These are phyloP conservation scores for Amphiprion percula DNA, from an alignment of 2,113 vertebrate species.

Conservation along the genomic window DNA sequence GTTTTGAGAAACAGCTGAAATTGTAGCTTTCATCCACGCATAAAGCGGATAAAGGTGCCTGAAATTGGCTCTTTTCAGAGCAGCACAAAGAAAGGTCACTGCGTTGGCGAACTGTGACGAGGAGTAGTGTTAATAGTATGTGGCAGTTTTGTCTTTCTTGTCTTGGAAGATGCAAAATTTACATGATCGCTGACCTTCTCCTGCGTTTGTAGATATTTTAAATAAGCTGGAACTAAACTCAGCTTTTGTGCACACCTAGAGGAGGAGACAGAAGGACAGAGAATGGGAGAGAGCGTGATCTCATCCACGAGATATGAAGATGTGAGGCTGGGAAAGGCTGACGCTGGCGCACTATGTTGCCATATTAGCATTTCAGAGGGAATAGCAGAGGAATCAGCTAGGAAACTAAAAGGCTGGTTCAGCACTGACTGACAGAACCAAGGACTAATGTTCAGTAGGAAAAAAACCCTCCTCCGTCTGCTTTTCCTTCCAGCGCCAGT, in stretches of 20 bases:
- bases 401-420: conserved; percentile 79
- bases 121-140: conserved; percentile 29
- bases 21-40: conserved; percentile 58
- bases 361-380: conserved; percentile 82
- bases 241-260: conserved; percentile 17
- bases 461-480: conserved; percentile 21
- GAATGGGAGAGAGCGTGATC: conserved; percentile 28
- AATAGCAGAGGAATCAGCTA: conserved; percentile 71
- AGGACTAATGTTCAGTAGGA: conserved; percentile 68
- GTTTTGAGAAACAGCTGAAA: conserved; percentile 55
- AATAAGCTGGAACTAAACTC: conserved; percentile 33
- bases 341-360: conserved; percentile 64
- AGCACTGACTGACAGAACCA: conserved; percentile 75
- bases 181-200: conserved; percentile 54
- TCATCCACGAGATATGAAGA: conserved; percentile 63
- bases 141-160: conserved; percentile 29
- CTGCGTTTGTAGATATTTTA: conserved; percentile 50
- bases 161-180: conserved; percentile 39
- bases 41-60: conserved; percentile 53
- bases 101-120: conserved; percentile 32
- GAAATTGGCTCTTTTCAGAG: conserved; percentile 57
- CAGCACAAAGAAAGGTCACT: conserved; percentile 62
- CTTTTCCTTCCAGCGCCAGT: conserved; percentile 44
- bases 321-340: conserved; percentile 71
- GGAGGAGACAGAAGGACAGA: conserved; percentile 14